phyloP scores from a whole-genome alignment of 2,113 vertebrate genomes.

The Dromiciops gliroides region DNA sequence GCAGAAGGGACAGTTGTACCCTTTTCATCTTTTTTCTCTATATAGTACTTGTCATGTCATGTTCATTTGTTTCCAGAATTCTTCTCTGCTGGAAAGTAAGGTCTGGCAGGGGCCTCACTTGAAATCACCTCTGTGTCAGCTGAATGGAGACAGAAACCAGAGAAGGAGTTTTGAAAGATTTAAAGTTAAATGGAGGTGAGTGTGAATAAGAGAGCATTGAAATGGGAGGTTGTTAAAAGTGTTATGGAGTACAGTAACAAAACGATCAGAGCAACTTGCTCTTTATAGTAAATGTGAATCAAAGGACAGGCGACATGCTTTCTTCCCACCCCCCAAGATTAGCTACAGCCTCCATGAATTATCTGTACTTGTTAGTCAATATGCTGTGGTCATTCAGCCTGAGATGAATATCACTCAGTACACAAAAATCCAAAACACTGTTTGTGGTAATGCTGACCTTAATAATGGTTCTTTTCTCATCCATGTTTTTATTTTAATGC shows the following conservation, averaged over 20 bases:
- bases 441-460: not conserved
- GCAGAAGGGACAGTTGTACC: not conserved
- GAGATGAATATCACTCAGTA: not conserved
- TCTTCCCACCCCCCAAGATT: not conserved
- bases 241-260: not conserved
- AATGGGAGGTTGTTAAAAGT: not conserved
- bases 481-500: not conserved
- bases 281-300: not conserved
- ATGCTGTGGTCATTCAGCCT: not conserved
- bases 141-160: not conserved
- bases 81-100: not conserved
- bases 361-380: not conserved
- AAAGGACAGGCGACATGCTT: not conserved
- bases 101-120: not conserved
- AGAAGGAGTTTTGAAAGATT: not conserved
- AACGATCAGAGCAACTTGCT: not conserved
- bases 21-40: not conserved
- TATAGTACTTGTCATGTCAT: not conserved
- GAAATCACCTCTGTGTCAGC: not conserved
- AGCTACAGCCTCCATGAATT: not conserved
- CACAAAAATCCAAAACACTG: not conserved
- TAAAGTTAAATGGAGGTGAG: not conserved
- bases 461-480: not conserved
- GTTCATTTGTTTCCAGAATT: not conserved
- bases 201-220: not conserved